phyloP scores from a whole-genome alignment of 2,797 vertebrate species.

The Sphenodon punctatus region DNA sequence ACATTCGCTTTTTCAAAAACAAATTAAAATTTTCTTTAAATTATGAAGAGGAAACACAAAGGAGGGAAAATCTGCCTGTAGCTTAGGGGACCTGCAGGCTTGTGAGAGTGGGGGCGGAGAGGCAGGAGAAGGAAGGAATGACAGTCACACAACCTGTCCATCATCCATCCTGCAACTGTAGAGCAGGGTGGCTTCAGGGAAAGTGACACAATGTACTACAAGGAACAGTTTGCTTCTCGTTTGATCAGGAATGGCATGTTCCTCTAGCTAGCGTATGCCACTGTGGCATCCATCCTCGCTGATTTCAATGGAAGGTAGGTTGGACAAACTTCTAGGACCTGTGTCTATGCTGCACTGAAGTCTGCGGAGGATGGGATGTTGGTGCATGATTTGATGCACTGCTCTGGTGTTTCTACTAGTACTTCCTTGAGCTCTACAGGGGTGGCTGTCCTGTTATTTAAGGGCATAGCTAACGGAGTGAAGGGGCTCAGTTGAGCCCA shows the following conservation, averaged over 20 bases:
- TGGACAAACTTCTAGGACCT: neutral
- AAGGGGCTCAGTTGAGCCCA: no score
- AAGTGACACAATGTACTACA: neutral
- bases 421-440: neutral
- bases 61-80: neutral
- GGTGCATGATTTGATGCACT: neutral
- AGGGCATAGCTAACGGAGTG: no score
- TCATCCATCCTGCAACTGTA: neutral
- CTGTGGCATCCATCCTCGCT: neutral
- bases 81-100: neutral
- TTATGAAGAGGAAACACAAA: neutral
- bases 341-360: neutral
- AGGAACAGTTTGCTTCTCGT: neutral
- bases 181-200: neutral
- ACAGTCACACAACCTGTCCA: neutral
- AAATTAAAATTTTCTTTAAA: neutral
- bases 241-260: slow-evolving; percentile 24
- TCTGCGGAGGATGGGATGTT: neutral
- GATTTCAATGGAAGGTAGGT: neutral
- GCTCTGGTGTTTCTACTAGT: neutral
- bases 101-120: neutral
- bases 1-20: neutral
- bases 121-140: neutral
- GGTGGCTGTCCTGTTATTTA: no score
- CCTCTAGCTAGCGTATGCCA: neutral